A percentile compares a stretch with the other conserved stretches of the same genome.
These are phyloP conservation scores for Pachyramphus minor DNA, from an alignment of 2,113 vertebrate species.

Conservation along the genomic window DNA sequence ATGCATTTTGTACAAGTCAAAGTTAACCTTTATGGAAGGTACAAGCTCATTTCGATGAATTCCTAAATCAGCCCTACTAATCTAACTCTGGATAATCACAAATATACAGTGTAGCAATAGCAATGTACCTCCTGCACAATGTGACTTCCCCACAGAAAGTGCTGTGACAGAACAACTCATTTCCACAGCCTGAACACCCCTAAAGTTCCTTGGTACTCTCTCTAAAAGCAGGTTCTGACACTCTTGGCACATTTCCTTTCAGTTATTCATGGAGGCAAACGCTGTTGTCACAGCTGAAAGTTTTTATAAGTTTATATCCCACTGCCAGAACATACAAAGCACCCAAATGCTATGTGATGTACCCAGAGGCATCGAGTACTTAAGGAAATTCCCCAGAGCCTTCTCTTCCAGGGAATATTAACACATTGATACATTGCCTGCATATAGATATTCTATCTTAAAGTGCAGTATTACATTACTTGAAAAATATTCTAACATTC, in stretches of 20 bases:
- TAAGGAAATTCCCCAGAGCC: background rate
- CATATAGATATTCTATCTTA: background rate
- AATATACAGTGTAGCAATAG: background rate
- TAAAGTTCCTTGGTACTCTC: background rate
- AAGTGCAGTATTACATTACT: background rate
- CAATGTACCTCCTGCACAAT: background rate
- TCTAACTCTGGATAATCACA: conserved; percentile 16
- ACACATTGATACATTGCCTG: background rate
- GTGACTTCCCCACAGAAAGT: background rate
- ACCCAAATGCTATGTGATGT: background rate
- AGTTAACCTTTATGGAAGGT: conserved; percentile 61
- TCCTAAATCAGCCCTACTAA: conserved; percentile 18
- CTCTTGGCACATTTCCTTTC: background rate
- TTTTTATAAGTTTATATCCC: background rate
- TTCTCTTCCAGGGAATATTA: background rate
- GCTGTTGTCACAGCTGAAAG: background rate
- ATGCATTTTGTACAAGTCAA: conserved; percentile 60
- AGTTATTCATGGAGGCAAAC: background rate
- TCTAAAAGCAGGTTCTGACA: background rate
- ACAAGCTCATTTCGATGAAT: conserved; percentile 31
- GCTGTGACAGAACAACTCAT: background rate
- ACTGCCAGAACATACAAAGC: background rate
- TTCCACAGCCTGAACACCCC: background rate
- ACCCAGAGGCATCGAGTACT: background rate
- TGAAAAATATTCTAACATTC: background rate